Percentiles rank a stretch among this genome's conserved stretches.
Evolutionary conservation across 2,797 vertebrate species (phyloP).

Genomic region (Platyrinchus mystaceus): DNA sequence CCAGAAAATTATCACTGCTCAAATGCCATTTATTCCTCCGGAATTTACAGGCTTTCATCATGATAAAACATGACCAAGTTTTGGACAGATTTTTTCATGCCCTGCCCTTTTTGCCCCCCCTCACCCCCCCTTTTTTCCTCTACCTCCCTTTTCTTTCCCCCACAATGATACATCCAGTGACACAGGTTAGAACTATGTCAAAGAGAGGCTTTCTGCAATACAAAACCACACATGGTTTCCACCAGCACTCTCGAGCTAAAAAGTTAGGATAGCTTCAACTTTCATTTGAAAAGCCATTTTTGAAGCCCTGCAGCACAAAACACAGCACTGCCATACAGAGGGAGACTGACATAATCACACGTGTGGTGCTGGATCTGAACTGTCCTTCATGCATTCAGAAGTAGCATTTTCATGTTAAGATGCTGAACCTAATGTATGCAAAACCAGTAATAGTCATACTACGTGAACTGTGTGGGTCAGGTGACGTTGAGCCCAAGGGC

Average conservation of each 20-base stretch:
- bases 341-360: background rate
- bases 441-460: background rate
- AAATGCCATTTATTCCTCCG: background rate
- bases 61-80: background rate
- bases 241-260: background rate
- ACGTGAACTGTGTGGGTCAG: background rate
- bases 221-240: background rate
- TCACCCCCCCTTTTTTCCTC: background rate
- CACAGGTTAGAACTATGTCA: background rate
- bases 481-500: rapidly evolving
- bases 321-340: rapidly evolving
- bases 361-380: background rate
- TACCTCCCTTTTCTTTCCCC: no score
- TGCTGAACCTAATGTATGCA: background rate
- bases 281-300: background rate
- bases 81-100: background rate
- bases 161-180: background rate
- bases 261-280: background rate
- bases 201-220: background rate
- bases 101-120: background rate
- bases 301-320: background rate
- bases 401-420: background rate
- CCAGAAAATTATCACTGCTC: background rate
- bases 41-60: background rate
- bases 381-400: background rate